Conservation (phyloP, 2,113 vertebrate species). For the Malurus elegans region DNA sequence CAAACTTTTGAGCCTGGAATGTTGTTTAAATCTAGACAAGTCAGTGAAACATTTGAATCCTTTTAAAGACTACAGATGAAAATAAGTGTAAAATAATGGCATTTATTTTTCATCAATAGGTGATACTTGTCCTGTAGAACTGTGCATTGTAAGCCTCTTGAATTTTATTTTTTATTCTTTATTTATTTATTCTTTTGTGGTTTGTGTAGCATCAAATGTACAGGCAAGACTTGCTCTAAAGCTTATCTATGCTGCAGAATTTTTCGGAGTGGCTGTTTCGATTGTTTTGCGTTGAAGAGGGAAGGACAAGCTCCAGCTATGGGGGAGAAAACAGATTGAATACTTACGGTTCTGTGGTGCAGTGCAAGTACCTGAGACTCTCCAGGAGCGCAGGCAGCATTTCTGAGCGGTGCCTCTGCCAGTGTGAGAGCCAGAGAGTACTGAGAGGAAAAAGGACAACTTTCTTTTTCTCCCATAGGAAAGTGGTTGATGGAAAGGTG, state of each 20-base stretch:
- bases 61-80: neutral
- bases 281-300: neutral
- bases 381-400: neutral
- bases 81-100: neutral
- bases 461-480: neutral
- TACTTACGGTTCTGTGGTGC: neutral
- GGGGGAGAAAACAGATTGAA: neutral
- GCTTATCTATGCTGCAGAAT: neutral
- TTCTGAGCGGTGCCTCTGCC: neutral
- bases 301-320: neutral
- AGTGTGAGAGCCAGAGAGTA: fast-evolving
- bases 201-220: fast-evolving
- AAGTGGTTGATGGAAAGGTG: neutral
- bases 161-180: too few species aligned
- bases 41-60: neutral
- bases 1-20: neutral
- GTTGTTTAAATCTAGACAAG: neutral
- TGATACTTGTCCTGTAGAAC: neutral
- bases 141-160: neutral
- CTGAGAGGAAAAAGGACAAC: neutral
- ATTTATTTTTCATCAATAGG: neutral
- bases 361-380: neutral
- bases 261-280: neutral
- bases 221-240: neutral
- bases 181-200: neutral